These are phyloP conservation scores for Drosophila lacertosa DNA, from an alignment of 1,140 invertebrate species.

Conservation along the genomic window DNA sequence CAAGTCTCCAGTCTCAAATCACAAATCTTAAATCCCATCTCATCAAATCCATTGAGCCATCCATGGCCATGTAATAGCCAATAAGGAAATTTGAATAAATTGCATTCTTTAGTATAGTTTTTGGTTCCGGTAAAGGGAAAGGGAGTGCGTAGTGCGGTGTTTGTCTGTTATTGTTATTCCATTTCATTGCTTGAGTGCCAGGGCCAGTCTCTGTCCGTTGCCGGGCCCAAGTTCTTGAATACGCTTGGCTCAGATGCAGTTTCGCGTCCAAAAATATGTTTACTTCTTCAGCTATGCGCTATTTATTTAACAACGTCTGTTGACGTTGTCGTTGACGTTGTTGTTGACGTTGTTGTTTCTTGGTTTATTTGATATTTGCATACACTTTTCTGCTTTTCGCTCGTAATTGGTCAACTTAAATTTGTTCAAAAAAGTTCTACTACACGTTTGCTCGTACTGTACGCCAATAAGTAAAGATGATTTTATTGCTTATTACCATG, in stretches of 20 bases:
- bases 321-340: conserved; percentile 27
- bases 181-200: conserved; percentile 7
- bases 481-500: too few relatives aligned
- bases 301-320: conserved; percentile 45
- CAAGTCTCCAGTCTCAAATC: neutral
- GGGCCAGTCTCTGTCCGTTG: neutral
- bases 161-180: conserved; percentile 12
- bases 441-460: conserved; percentile 16
- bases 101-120: neutral
- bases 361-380: conserved; percentile 46
- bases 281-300: conserved; percentile 29
- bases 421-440: conserved; percentile 32
- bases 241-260: conserved; percentile 31
- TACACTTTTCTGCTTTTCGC: conserved; percentile 28
- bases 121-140: neutral
- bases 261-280: conserved; percentile 36
- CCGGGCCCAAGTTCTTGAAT: conserved; percentile 10
- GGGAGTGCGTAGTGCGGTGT: neutral
- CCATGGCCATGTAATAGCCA: neutral
- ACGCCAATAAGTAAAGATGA: neutral
- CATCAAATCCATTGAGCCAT: too few relatives aligned
- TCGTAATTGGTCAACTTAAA: conserved; percentile 60
- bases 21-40: too few relatives aligned
- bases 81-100: conserved; percentile 2
- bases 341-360: conserved; percentile 22